Evolutionary conservation across 2,797 vertebrate species (phyloP).

Genomic region (Antennarius maculatus): DNA sequence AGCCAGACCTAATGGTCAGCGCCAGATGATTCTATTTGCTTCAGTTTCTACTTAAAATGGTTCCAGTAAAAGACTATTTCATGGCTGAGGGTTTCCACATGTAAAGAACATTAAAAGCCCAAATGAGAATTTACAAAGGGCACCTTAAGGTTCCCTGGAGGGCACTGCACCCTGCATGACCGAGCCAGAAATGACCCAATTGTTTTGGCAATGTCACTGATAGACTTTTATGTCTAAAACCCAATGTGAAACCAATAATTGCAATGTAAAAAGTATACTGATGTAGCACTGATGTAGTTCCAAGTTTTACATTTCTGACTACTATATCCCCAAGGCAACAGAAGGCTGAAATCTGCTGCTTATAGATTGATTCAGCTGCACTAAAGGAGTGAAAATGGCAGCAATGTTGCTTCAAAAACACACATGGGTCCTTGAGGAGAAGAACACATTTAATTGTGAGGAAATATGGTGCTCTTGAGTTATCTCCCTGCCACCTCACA

Average conservation of each 20-base stretch:
- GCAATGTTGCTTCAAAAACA: conserved; percentile 48
- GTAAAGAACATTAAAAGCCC: background rate
- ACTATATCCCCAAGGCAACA: conserved; percentile 33
- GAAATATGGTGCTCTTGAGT: conserved; percentile 57
- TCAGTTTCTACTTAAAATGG: background rate
- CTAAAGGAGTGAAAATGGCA: conserved; percentile 40
- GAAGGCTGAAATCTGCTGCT: conserved; percentile 39
- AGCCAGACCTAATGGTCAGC: background rate
- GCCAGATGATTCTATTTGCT: background rate
- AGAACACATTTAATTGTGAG: conserved; percentile 59
- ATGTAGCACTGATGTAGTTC: background rate
- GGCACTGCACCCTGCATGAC: background rate
- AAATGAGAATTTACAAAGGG: background rate
- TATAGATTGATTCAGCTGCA: conserved; percentile 40
- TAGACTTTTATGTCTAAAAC: conserved; percentile 1
- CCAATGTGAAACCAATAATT: background rate
- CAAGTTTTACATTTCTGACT: conserved; percentile 15
- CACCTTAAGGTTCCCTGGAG: background rate
- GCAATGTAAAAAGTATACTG: background rate
- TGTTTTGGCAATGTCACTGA: background rate
- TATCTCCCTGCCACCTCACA: conserved; percentile 70
- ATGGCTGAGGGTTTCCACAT: background rate
- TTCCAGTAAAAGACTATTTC: background rate
- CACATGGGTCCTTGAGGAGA: conserved; percentile 55
- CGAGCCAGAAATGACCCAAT: background rate